A percentile compares a stretch with the other conserved stretches of the same genome.
Conservation (phyloP, 2,797 vertebrate genomes). For the Hydrophis major region DNA sequence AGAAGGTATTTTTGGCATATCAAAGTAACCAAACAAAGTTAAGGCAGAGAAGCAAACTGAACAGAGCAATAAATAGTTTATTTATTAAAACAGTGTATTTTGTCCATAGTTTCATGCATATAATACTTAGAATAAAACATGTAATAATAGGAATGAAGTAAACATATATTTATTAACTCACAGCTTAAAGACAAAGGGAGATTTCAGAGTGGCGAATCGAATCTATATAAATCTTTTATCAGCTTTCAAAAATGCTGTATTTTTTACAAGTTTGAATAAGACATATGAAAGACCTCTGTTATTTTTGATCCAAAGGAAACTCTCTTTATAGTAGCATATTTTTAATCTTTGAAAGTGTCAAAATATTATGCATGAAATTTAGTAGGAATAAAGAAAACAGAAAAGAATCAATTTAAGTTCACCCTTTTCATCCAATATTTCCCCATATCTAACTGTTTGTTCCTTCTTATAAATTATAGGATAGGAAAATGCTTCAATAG, state of each 20-base stretch:
- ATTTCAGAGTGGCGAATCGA: neutral
- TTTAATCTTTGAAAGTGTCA: constrained; percentile 12
- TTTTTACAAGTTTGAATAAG: constrained; percentile 28
- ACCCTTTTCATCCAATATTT: too few species aligned
- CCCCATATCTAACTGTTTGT: too few species aligned
- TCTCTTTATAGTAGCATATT: rapidly evolving
- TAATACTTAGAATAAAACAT: neutral
- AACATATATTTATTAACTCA: neutral
- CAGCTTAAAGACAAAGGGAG: neutral
- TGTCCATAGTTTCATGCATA: neutral
- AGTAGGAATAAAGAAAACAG: constrained; percentile 39
- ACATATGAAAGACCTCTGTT: neutral
- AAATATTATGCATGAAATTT: constrained; percentile 31
- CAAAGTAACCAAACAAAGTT: neutral
- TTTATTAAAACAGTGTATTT: neutral
- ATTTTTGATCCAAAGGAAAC: constrained; percentile 25
- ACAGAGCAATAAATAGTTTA: neutral
- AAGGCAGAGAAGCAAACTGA: neutral
- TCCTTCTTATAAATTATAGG: too few species aligned
- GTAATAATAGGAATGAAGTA: neutral
- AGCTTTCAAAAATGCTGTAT: constrained; percentile 25
- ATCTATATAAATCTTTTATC: constrained; percentile 29
- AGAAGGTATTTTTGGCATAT: neutral
- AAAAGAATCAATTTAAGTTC: constrained; percentile 30
- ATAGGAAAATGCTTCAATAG: too few species aligned